A percentile compares a stretch with the other conserved stretches of the same genome.
phyloP scores from a whole-genome alignment of 2,113 vertebrate genomes.

The Chloroceryle aenea region DNA sequence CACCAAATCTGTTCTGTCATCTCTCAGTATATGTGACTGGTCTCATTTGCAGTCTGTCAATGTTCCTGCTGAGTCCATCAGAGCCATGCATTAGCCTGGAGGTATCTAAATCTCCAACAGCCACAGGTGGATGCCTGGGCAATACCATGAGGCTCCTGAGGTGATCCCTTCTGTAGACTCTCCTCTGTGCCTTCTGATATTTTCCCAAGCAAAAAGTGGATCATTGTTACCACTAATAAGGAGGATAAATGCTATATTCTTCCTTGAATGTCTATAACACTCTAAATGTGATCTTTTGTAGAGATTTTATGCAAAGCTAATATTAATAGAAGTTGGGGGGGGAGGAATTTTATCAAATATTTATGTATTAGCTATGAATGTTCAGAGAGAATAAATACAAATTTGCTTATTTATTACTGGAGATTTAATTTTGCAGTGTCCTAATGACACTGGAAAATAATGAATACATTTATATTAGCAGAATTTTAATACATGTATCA shows the following conservation, averaged over 20 bases:
- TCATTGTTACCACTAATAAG: accelerated
- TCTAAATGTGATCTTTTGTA: background rate
- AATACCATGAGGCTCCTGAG: background rate
- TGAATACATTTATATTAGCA: background rate
- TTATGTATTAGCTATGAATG: background rate
- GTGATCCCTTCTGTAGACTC: background rate
- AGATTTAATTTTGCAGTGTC: background rate
- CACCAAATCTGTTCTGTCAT: background rate
- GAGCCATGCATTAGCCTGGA: background rate
- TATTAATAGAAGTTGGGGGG: background rate
- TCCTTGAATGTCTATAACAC: background rate
- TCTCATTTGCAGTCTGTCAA: background rate
- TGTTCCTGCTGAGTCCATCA: background rate
- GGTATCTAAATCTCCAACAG: background rate
- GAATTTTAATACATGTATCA: background rate
- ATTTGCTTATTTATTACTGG: background rate
- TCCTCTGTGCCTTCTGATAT: background rate
- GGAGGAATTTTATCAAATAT: background rate
- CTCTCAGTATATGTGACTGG: background rate
- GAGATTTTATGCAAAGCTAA: background rate
- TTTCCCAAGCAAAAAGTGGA: background rate
- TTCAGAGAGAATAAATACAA: background rate
- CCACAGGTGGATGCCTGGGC: background rate
- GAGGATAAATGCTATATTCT: background rate
- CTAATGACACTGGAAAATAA: background rate